Evolutionary conservation across 1,140 invertebrate genomes (phyloP).

Genomic region (Apis laboriosa): DNA sequence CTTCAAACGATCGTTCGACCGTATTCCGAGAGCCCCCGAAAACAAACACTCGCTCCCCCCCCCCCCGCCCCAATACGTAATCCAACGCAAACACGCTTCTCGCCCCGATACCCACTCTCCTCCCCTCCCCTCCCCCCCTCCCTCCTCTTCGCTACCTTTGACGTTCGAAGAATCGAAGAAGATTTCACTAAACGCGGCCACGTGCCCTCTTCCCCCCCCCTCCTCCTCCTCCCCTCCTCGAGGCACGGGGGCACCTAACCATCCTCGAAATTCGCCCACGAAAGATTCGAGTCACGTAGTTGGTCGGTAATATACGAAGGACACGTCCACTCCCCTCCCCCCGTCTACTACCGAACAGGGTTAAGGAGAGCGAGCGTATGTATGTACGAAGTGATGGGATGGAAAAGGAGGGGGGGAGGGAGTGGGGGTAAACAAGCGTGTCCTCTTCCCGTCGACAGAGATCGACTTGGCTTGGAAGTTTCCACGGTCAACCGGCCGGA

Average conservation of each 20-base stretch:
- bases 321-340: background rate
- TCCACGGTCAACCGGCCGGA: constrained; percentile 60
- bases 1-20: background rate
- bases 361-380: constrained; percentile 37
- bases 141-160: too few relatives aligned
- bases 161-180: background rate
- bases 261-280: background rate
- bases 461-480: constrained; percentile 64
- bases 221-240: too few relatives aligned
- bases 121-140: background rate
- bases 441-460: constrained; percentile 59
- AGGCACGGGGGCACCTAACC: background rate
- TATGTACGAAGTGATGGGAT: constrained; percentile 5
- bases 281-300: constrained; percentile 39
- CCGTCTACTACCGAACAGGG: background rate
- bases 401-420: background rate
- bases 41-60: background rate
- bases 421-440: constrained; percentile 61
- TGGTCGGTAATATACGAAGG: constrained; percentile 39
- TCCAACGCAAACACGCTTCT: constrained; percentile 3
- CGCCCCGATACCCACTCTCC: background rate
- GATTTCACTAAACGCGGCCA: constrained; percentile 13
- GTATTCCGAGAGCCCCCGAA: background rate
- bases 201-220: background rate
- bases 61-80: too few relatives aligned